Percentiles rank a stretch among this genome's conserved stretches.
phyloP scores from a whole-genome alignment of 2,113 vertebrate species.

The Lagopus leucura region DNA sequence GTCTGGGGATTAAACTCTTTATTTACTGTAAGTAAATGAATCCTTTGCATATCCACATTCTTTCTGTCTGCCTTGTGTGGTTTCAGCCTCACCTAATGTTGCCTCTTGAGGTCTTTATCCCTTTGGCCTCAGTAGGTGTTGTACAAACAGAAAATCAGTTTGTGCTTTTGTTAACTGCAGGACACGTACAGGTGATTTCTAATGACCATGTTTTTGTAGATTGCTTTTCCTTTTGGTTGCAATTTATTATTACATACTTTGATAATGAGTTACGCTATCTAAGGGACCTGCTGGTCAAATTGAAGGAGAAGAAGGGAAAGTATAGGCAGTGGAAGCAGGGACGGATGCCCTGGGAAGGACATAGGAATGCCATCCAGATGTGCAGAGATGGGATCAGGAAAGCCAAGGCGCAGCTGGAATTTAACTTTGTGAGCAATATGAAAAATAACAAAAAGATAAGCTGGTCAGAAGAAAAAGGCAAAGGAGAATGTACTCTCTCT shows the following conservation, averaged over 20 bases:
- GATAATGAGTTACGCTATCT: background rate
- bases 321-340: no score
- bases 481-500: no score
- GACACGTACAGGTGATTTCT: background rate
- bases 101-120: background rate
- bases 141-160: background rate
- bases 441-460: no score
- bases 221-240: background rate
- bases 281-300: no score
- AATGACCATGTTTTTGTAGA: background rate
- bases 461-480: no score
- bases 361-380: no score
- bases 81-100: background rate
- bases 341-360: no score
- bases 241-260: background rate
- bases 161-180: background rate
- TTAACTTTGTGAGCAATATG: no score
- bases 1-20: constrained; percentile 98
- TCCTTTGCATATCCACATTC: background rate
- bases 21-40: constrained; percentile 92
- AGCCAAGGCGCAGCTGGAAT: no score
- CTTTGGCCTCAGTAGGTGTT: background rate
- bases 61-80: background rate
- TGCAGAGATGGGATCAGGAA: no score
- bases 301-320: no score